Evolutionary conservation across 2,113 vertebrate species (phyloP).

Genomic region (Salvelinus namaycush): DNA sequence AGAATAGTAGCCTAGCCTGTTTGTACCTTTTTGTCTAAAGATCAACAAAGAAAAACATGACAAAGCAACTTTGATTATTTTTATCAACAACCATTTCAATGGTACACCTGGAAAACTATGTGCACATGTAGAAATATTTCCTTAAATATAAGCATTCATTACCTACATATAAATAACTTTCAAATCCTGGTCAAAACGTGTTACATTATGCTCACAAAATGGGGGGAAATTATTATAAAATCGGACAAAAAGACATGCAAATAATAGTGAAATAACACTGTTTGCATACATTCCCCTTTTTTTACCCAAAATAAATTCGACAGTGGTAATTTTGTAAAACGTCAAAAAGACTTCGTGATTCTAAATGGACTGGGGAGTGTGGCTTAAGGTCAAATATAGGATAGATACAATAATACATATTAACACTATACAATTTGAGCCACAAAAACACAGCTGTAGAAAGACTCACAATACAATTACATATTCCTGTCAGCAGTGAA

Average conservation of each 20-base stretch:
- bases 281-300: constrained; percentile 80
- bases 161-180: constrained; percentile 99
- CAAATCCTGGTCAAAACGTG: constrained; percentile 92
- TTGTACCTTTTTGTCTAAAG: neutral
- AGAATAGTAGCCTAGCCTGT: too few species aligned
- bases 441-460: constrained; percentile 97
- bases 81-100: constrained; percentile 98
- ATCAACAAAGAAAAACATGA: constrained; percentile 59
- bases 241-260: constrained; percentile 87
- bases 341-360: constrained; percentile 87
- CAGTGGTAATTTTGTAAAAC: constrained; percentile 83
- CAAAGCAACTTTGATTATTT: constrained; percentile 76
- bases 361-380: constrained; percentile 84
- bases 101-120: constrained; percentile 99
- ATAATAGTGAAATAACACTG: constrained; percentile 90
- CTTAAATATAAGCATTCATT: constrained; percentile 99
- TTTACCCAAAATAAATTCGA: constrained; percentile 81
- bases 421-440: constrained; percentile 97
- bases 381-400: constrained; percentile 88
- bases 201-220: constrained; percentile 90
- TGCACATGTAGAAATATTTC: constrained; percentile 99
- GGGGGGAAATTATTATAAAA: constrained; percentile 76
- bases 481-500: constrained; percentile 87
- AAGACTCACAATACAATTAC: constrained; percentile 93
- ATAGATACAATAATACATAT: constrained; percentile 85